Evolutionary conservation across 2,888 invertebrate genomes (phyloP).

Genomic region (Caenorhabditis zanzibari): DNA sequence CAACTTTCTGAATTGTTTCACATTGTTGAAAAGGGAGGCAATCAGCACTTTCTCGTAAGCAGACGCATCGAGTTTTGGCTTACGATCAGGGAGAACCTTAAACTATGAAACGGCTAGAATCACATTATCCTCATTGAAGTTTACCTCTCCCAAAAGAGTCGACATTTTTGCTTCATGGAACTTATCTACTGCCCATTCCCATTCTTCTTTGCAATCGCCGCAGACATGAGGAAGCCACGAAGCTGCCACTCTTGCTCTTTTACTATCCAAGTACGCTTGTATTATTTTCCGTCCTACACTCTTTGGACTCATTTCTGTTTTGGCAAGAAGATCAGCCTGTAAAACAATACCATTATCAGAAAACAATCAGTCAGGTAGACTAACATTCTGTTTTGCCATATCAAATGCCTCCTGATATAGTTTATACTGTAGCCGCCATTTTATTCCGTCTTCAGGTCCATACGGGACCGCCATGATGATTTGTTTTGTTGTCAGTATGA

Average conservation of each 20-base stretch:
- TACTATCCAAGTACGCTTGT: constrained; percentile 71
- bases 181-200: constrained; percentile 81
- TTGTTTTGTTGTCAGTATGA: constrained; percentile 75
- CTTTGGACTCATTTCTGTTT: constrained; percentile 54
- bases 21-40: constrained; percentile 72
- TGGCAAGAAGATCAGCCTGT: constrained; percentile 59
- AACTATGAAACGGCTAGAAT: constrained; percentile 4
- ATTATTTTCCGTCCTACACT: constrained; percentile 76
- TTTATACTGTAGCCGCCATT: constrained; percentile 81
- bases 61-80: constrained; percentile 82
- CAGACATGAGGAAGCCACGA: constrained; percentile 70
- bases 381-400: constrained; percentile 72
- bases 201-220: constrained; percentile 77
- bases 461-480: constrained; percentile 82
- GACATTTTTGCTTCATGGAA: constrained; percentile 75
- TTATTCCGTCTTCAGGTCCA: constrained; percentile 78
- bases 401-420: constrained; percentile 77
- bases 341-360: constrained; percentile 8
- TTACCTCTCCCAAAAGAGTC: constrained; percentile 70
- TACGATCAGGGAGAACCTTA: constrained; percentile 75
- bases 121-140: background rate
- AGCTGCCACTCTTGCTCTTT: constrained; percentile 68
- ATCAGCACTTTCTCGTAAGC: constrained; percentile 77
- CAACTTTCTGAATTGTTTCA: constrained; percentile 73
- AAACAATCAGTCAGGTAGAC: too few relatives aligned